These are phyloP conservation scores for Hydrocynus forskahlii DNA, from an alignment of 2,797 vertebrate genomes.

Conservation along the genomic window DNA sequence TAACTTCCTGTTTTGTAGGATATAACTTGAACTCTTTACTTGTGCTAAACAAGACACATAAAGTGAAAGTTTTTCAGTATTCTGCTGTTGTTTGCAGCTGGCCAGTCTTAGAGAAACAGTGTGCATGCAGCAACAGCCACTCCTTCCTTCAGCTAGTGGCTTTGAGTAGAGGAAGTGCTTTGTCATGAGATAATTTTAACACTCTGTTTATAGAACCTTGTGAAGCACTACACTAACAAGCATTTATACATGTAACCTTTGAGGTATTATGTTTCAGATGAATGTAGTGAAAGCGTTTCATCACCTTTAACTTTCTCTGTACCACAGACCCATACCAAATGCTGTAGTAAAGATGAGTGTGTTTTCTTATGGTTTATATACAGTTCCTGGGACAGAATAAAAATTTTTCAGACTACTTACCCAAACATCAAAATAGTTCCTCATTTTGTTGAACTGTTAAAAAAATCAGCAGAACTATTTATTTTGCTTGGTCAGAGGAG, in stretches of 20 bases:
- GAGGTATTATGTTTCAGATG: neutral
- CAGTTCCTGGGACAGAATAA: no score
- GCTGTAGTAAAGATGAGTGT: no score
- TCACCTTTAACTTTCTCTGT: no score
- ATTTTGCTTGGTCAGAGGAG: neutral
- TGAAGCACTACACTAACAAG: neutral
- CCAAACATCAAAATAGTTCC: no score
- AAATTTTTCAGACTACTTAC: no score
- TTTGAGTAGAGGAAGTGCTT: slow-evolving; percentile 47
- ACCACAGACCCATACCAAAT: no score
- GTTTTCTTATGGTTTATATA: no score
- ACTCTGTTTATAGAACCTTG: neutral
- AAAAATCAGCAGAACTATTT: neutral
- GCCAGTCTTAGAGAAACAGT: neutral
- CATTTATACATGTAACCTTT: neutral
- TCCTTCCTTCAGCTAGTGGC: slow-evolving; percentile 25
- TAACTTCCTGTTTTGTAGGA: neutral
- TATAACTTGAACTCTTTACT: neutral
- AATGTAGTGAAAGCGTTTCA: neutral
- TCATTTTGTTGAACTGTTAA: neutral
- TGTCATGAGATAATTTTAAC: slow-evolving; percentile 25
- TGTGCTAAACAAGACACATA: neutral
- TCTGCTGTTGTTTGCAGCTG: neutral
- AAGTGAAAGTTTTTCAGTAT: neutral
- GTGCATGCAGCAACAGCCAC: neutral